A percentile compares a stretch with the other conserved stretches of the same genome.
Evolutionary conservation across 1,140 invertebrate species (phyloP).

Genomic region (Thaumetopoea pityocampa): DNA sequence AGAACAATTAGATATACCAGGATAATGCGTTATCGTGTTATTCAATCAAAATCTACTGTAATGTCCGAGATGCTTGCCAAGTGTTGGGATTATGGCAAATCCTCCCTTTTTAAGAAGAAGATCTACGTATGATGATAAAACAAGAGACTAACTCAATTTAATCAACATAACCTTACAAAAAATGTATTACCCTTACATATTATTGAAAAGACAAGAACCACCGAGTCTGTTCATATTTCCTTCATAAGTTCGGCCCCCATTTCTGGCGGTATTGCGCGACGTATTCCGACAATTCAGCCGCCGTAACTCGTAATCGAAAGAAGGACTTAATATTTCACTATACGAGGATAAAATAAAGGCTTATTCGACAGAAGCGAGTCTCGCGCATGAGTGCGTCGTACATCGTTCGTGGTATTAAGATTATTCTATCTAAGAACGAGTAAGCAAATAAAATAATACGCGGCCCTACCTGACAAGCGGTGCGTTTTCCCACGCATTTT

Average conservation of each 20-base stretch:
- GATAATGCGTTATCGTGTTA: no score
- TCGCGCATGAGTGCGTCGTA: slow-evolving; percentile 27
- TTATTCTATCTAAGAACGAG: slow-evolving; percentile 44
- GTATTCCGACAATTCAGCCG: slow-evolving; percentile 15
- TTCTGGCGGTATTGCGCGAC: slow-evolving; percentile 14
- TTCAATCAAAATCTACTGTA: no score
- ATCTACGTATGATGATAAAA: no score
- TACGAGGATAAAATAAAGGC: slow-evolving; percentile 51
- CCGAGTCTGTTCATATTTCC: slow-evolving; percentile 12
- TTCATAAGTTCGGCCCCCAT: slow-evolving; percentile 2
- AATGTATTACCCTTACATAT: no score
- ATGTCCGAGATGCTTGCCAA: no score
- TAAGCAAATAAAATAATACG: slow-evolving; percentile 57
- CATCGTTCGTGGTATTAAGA: slow-evolving; percentile 44
- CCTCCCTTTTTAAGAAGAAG: no score
- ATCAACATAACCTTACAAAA: no score
- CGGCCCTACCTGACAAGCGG: slow-evolving; percentile 40
- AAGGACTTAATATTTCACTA: slow-evolving; percentile 30
- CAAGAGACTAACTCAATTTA: no score
- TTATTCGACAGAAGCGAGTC: slow-evolving; percentile 46
- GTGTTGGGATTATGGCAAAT: no score
- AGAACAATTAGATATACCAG: no score
- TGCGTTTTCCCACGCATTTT: slow-evolving; percentile 51
- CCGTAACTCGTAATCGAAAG: slow-evolving; percentile 17
- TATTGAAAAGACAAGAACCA: no score